Base-by-base conservation (phyloP, 2,797 vertebrate species). In the Oceanodroma leucorhoa region DNA sequence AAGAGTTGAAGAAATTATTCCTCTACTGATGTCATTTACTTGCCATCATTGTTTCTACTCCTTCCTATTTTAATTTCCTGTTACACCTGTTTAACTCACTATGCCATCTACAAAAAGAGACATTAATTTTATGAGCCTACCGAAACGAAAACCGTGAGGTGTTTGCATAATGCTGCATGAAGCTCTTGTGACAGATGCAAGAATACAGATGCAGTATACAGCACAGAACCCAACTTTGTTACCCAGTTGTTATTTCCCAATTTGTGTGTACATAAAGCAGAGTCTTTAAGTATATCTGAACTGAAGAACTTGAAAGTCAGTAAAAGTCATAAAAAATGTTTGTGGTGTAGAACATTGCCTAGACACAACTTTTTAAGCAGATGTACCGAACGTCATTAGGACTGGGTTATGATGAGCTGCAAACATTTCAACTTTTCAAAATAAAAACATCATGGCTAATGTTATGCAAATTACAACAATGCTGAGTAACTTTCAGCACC, bases 391-490 rank as follows among this genome's bases (percentile, higher is more conserved):
- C 83, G 85, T 91, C 96, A 93, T 97, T 95, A 97, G 91, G 82
- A 54, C 46, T 79, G 76, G 84, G 91, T 94, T 96, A 96, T 95
- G 96, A 98, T 95, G 91, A 97, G 95, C 95, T 96, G 65, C 90
- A 96, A 97, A 96, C 95, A 96, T 97, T 97, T 95, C 94, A 95
- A 91, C 91, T 97, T 97, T 95, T 94, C 81, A 95, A 96, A 97
- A 97, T 93, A 95, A 96, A 98, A 97, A 95, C 97, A 97, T 95
- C 89, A 54, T 78, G 83, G 79, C 60, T 97, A 96, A 98, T 95
- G 94, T 73, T 87, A 97, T 97, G 97, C 95, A 98, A 97, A 98
- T 98, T 92, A 66, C 80, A 96, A 84, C 89, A 95, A 96, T 94
- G 90, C 95, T 76, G 95, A 94, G 87, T 86, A 97, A 96, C 93